phyloP scores from a whole-genome alignment of 1,140 invertebrate genomes.

The Bombus balteatus region DNA sequence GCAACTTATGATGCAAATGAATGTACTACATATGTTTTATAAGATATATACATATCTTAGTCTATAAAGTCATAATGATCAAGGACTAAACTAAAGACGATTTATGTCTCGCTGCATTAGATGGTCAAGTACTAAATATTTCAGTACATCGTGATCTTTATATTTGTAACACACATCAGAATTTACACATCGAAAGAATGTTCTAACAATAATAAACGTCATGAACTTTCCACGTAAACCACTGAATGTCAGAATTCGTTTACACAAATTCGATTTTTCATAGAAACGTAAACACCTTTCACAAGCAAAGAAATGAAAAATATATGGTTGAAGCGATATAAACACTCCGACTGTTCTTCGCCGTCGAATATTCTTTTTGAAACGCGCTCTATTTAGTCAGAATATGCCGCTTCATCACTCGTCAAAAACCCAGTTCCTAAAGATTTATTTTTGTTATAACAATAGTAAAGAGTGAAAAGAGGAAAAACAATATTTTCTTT shows the following conservation, averaged over 20 bases:
- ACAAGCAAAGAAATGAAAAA: not conserved
- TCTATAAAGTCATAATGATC: too few relatives aligned
- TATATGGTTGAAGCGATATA: not conserved
- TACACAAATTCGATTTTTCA: not conserved
- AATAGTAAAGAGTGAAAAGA: too few relatives aligned
- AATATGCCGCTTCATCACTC: not conserved
- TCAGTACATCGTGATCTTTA: not conserved
- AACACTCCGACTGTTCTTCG: not conserved
- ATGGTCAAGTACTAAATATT: not conserved
- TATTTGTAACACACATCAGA: too few relatives aligned
- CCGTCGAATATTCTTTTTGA: not conserved
- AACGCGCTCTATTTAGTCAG: not conserved
- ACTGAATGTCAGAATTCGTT: constrained; percentile 3
- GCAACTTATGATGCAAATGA: too few relatives aligned
- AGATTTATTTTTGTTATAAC: not conserved
- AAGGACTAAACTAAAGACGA: too few relatives aligned
- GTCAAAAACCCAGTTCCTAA: not conserved
- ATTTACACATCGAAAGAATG: not conserved
- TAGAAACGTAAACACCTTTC: not conserved
- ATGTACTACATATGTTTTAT: too few relatives aligned
- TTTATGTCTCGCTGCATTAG: too few relatives aligned
- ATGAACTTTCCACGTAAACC: not conserved
- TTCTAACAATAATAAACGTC: constrained; percentile 5
- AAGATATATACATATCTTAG: too few relatives aligned
- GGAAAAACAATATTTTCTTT: not conserved